Percentiles rank a stretch among this genome's conserved stretches.
phyloP scores from a whole-genome alignment of 1,140 invertebrate species.

The Hermatobates lingyangjiaoensis region DNA sequence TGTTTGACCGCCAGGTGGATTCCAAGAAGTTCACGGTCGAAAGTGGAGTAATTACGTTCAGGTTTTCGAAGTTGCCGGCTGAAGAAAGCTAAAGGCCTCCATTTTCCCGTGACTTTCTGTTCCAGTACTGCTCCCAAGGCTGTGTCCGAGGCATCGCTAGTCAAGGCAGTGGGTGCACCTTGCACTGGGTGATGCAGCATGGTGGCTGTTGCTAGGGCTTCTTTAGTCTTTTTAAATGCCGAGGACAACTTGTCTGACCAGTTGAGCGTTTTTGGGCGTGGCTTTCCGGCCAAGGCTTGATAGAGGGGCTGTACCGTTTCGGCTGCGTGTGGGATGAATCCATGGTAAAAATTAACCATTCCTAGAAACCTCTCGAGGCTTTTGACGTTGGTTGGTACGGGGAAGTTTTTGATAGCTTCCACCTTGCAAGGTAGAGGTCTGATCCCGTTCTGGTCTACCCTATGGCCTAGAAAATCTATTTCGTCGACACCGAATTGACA shows the following conservation, averaged over 20 bases:
- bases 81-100: background rate
- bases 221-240: conserved; percentile 15
- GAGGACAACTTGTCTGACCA: conserved; percentile 10
- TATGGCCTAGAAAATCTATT: conserved; percentile 20
- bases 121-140: background rate
- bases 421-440: conserved; percentile 14
- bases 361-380: conserved; percentile 19
- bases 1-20: conserved; percentile 19
- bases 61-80: no score
- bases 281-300: conserved; percentile 6
- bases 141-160: background rate
- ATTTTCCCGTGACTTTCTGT: background rate
- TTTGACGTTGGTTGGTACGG: conserved; percentile 14
- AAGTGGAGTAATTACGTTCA: conserved; percentile 15
- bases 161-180: background rate
- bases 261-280: conserved; percentile 5
- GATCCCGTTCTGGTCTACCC: conserved; percentile 16
- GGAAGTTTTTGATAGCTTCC: conserved; percentile 17
- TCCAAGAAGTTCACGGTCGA: conserved; percentile 24
- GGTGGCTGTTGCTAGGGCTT: background rate
- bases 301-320: conserved; percentile 10
- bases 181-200: background rate
- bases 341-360: conserved; percentile 20
- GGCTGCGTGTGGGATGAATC: conserved; percentile 15
- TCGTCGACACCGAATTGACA: conserved; percentile 13